A percentile compares a stretch with the other conserved stretches of the same genome.
phyloP scores from a whole-genome alignment of 2,113 vertebrate genomes.

The Melanotaenia duboulayi region DNA sequence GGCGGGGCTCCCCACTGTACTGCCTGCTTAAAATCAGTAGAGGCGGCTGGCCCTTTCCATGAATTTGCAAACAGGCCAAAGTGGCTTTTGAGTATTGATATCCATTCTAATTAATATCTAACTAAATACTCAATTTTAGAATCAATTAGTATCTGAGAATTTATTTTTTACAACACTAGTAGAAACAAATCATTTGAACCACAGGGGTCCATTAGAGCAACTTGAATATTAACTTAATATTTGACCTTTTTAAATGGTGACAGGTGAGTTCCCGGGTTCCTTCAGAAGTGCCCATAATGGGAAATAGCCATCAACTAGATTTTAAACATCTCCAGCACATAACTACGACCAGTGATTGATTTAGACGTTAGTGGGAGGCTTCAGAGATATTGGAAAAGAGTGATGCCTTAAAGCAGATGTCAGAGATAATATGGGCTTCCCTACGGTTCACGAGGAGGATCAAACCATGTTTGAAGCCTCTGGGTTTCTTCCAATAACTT shows the following conservation, averaged over 20 bases:
- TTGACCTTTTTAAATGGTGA: background rate
- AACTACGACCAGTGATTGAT: slow-evolving; percentile 5
- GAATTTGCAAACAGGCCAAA: no score
- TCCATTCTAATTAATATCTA: no score
- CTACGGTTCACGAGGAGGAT: slow-evolving; percentile 29
- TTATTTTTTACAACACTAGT: no score
- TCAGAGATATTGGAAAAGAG: slow-evolving; percentile 15
- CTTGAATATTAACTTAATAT: background rate
- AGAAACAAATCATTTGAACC: no score
- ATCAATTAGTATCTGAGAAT: no score
- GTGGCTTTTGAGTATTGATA: no score
- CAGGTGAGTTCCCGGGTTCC: background rate
- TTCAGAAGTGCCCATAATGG: background rate
- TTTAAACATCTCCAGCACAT: slow-evolving; percentile 2
- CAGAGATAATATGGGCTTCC: slow-evolving; percentile 40
- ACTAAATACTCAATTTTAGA: no score
- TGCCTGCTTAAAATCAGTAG: no score
- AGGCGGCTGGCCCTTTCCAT: no score
- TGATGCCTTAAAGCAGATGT: slow-evolving; percentile 20
- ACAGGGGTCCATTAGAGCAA: background rate
- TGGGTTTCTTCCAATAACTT: slow-evolving; percentile 28
- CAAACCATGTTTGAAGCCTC: slow-evolving; percentile 32
- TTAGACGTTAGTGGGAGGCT: slow-evolving; percentile 19
- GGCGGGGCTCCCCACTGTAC: no score
- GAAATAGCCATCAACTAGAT: background rate